A percentile compares a stretch with the other conserved stretches of the same genome.
Evolutionary conservation across 2,888 invertebrate genomes (phyloP).

Genomic region (Lysandra coridon): DNA sequence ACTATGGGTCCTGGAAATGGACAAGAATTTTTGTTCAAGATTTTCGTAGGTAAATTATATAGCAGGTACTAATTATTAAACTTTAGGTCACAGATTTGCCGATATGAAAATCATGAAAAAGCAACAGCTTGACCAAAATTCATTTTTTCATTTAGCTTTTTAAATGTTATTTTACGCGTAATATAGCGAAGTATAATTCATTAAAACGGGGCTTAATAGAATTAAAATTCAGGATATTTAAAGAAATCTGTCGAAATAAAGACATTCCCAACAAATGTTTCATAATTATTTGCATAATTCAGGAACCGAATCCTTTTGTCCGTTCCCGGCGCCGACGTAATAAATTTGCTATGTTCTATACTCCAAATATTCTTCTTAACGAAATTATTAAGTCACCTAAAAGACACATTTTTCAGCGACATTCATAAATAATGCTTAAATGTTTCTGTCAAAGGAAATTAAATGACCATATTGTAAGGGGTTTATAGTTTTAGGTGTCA

Average conservation of each 20-base stretch:
- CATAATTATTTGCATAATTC: conserved; percentile 80
- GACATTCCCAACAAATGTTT: conserved; percentile 79
- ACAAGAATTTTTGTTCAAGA: too few species aligned
- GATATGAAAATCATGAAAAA: neutral
- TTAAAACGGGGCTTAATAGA: conserved; percentile 63
- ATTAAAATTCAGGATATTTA: conserved; percentile 70
- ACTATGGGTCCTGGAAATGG: too few species aligned
- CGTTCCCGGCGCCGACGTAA: conserved; percentile 72
- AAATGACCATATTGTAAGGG: neutral
- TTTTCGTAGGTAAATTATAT: neutral
- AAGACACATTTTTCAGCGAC: conserved; percentile 44
- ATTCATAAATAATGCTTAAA: conserved; percentile 26
- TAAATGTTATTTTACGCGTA: neutral
- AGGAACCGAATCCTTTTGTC: conserved; percentile 78
- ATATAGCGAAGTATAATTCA: neutral
- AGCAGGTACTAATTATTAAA: neutral
- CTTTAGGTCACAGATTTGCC: neutral
- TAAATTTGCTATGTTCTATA: conserved; percentile 76
- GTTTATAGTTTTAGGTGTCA: conserved; percentile 11
- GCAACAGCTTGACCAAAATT: neutral
- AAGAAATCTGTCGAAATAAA: conserved; percentile 76
- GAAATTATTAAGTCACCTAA: conserved; percentile 72
- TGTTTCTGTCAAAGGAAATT: conserved; percentile 35
- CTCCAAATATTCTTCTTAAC: conserved; percentile 67
- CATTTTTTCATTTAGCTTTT: neutral